These are phyloP conservation scores for Ephestia elutella DNA, from an alignment of 1,140 invertebrate genomes.

Conservation along the genomic window DNA sequence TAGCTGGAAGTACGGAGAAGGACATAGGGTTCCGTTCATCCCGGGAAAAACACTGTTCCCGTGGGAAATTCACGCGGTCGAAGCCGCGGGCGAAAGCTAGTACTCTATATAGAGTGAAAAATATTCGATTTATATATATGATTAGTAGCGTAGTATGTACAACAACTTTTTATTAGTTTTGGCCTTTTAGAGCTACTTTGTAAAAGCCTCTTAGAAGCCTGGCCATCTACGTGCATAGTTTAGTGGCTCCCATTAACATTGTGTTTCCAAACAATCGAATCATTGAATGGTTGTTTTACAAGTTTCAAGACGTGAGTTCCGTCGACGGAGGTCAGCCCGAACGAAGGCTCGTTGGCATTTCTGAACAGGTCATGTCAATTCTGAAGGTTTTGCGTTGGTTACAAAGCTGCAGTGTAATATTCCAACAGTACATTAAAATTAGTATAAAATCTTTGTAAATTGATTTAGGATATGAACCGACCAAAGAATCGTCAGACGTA, in stretches of 20 bases:
- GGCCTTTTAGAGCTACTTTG: too few species aligned
- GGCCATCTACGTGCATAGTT: neutral
- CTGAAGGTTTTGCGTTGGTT: neutral
- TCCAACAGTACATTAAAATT: neutral
- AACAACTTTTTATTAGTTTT: too few species aligned
- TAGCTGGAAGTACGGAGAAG: too few species aligned
- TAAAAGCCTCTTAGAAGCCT: neutral
- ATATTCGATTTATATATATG: too few species aligned
- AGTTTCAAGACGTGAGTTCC: slow-evolving; percentile 4
- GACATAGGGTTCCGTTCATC: too few species aligned
- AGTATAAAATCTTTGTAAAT: neutral
- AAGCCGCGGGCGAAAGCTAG: too few species aligned
- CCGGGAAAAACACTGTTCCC: too few species aligned
- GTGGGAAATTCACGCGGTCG: too few species aligned
- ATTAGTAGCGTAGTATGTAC: too few species aligned
- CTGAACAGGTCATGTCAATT: slow-evolving; percentile 1
- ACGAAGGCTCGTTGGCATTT: neutral
- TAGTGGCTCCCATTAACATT: slow-evolving; percentile 4
- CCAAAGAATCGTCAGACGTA: too few species aligned
- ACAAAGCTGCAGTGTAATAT: neutral
- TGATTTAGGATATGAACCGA: neutral
- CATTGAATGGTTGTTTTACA: slow-evolving; percentile 2
- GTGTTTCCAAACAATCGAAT: slow-evolving; percentile 5
- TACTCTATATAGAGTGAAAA: too few species aligned
- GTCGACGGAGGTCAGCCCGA: neutral